Evolutionary conservation across 1,140 invertebrate genomes (phyloP), one percentile per base, ranked within the genome.

Genomic region (Neodiprion pinetum): DNA sequence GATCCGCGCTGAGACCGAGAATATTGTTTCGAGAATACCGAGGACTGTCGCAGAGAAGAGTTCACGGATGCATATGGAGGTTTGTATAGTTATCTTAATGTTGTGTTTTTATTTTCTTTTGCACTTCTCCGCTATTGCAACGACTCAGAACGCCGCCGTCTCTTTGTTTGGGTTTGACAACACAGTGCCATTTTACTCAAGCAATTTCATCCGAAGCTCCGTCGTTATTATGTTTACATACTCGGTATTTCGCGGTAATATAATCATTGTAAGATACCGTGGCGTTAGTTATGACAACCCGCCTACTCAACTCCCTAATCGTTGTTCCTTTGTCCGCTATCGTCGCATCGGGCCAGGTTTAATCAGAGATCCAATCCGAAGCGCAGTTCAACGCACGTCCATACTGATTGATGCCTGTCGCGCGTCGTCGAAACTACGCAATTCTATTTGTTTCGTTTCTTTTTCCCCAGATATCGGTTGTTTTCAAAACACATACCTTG

Each of bases 11-110:
- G 73, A 81, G 72, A 78, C 77, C 73, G 81, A 79, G 72, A 76
- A 78, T 76, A 75, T 40, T 40, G 76, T 70, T 70, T 76, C 78
- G 78, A 80, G 79, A 81, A 80, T 72, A 80, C 77, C 77, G 81
- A 79, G 79, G 78, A 79, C 81, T 79, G 79, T 74, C 82, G 79
- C 78, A 1, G 68, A 28, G 73, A 82, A 80, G 81, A 81, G 80
- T 80, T 40, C 80, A 85, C 85, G 85, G 83, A 87, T 86, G 84
- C 85, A 86, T 87, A 87, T 87, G 85, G 85, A 87, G 87, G 87
- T 87, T 77, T 75, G 86, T 82, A 79, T 75, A 40, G 28, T 40
- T 40, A 40, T 40, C 1, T 40, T 40, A 40, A 40, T 40, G 5
- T 40, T 40, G 28, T 40, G 5, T 40, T 40, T 40, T 40, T 40